Percentiles rank a stretch among this genome's conserved stretches.
Evolutionary conservation across 2,113 vertebrate genomes (phyloP).

Genomic region (Amphiprion ocellaris): DNA sequence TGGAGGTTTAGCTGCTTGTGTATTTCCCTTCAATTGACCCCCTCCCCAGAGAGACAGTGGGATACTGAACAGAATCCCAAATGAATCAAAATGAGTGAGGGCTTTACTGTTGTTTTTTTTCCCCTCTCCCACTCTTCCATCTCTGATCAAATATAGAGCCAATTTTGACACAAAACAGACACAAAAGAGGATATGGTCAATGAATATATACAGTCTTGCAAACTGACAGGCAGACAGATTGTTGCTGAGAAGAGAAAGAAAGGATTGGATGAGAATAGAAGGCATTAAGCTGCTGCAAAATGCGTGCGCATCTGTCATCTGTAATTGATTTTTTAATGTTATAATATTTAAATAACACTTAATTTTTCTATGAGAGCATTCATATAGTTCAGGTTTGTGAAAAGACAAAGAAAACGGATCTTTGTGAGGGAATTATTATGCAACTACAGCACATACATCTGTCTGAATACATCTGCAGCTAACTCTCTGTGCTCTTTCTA

Average conservation of each 20-base stretch:
- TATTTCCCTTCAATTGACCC: slow-evolving; percentile 45
- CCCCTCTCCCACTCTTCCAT: background rate
- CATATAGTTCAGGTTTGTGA: background rate
- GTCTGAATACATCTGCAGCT: background rate
- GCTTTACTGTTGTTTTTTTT: background rate
- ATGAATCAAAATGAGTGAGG: slow-evolving; percentile 49
- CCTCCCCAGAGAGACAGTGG: background rate
- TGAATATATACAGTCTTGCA: slow-evolving; percentile 1
- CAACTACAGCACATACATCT: background rate
- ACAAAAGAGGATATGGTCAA: slow-evolving; percentile 13
- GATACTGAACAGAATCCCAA: slow-evolving; percentile 1
- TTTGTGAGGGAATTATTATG: too few species aligned
- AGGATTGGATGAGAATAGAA: background rate
- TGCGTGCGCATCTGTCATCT: background rate
- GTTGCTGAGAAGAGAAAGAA: background rate
- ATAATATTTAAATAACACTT: background rate
- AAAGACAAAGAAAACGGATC: background rate
- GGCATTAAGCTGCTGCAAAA: slow-evolving; percentile 1
- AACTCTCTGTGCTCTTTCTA: background rate
- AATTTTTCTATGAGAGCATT: background rate
- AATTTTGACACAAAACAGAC: slow-evolving; percentile 31
- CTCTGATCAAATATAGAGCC: slow-evolving; percentile 37
- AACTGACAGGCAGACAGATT: slow-evolving; percentile 25
- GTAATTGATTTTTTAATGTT: background rate
- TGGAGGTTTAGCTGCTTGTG: slow-evolving; percentile 20